These are phyloP conservation scores for Dryas iulia DNA, from an alignment of 1,140 invertebrate genomes.

Conservation along the genomic window DNA sequence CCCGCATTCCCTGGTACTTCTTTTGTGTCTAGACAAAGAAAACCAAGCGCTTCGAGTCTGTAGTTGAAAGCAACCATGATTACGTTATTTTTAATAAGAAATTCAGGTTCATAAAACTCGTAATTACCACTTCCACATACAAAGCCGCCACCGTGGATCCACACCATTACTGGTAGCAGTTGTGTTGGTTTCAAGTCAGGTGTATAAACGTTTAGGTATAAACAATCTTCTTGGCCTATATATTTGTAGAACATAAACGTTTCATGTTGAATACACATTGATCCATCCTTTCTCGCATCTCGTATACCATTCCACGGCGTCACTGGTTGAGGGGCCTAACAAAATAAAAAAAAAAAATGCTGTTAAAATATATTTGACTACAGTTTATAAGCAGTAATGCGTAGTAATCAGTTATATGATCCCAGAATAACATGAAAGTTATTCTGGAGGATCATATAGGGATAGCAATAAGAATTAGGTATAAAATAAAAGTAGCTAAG, in stretches of 20 bases:
- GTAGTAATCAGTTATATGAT: too few relatives aligned
- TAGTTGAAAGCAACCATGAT: slow-evolving; percentile 87
- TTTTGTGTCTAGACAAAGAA: slow-evolving; percentile 81
- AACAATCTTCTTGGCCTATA: slow-evolving; percentile 66
- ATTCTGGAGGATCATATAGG: not conserved
- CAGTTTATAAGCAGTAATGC: too few relatives aligned
- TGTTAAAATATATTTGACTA: too few relatives aligned
- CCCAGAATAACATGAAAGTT: not conserved
- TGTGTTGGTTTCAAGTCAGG: slow-evolving; percentile 45
- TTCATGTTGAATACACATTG: slow-evolving; percentile 51
- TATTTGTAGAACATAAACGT: slow-evolving; percentile 34
- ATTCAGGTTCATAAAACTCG: slow-evolving; percentile 81
- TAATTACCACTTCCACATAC: slow-evolving; percentile 50
- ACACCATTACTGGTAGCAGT: slow-evolving; percentile 73
- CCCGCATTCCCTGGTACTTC: slow-evolving; percentile 82
- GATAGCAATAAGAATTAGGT: too few relatives aligned
- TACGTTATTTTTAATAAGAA: slow-evolving; percentile 82
- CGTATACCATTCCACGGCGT: slow-evolving; percentile 47
- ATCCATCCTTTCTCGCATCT: slow-evolving; percentile 43
- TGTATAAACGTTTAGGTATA: slow-evolving; percentile 72
- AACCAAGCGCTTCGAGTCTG: slow-evolving; percentile 83
- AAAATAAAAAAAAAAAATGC: too few relatives aligned
- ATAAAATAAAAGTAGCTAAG: too few relatives aligned
- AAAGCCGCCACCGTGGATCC: slow-evolving; percentile 78
- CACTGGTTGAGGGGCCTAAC: slow-evolving; percentile 70